Base-by-base conservation (phyloP, 1,140 invertebrate genomes). In the Alviniconcha marisindica region DNA sequence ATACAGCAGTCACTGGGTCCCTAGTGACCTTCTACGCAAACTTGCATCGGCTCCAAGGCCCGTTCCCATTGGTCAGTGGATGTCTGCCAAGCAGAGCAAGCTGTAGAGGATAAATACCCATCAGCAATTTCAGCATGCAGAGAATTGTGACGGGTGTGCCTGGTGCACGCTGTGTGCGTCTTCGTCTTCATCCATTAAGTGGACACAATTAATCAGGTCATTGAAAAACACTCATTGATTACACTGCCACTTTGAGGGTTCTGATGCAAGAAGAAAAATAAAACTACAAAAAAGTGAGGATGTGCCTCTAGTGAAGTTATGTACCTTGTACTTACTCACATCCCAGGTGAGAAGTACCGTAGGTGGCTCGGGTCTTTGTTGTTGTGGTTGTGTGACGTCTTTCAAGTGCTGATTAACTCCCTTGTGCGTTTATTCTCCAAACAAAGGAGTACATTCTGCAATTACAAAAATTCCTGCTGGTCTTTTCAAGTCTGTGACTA, bases 1-100 rank as follows among this genome's bases (percentile, higher is more conserved):
- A 14, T 84, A 87, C 83, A 88, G 85, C 63, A 83, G 74, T 18
- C 87, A 91, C 81, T 91, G 91, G 91, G 78, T 89, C 21, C 90
- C 91, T 10, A 91, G 90, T 83, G 83, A 83, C 77, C 82, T 91
- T 18, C 77, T 91, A 54, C 81, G 84, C 28, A 87, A 86, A 84
- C 82, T 91, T 4, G 87, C 87, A 18, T 56, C 36, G 15, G 5
- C 63, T 48, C 77, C 86, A 31, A 85, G 69, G 5, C 82, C 88
- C 54, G 83, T 89, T 2, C 91, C 91, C 21, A 88, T 91, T 48
- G 83, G 63, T n/a, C 60, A 91, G 66, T 91, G 91, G 91, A 85
- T 77, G 33, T 60, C 84, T 44, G 38, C 33, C 48, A 51, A 69
- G 28, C n/a, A 38, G 71, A 88, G 86, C 84, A 88, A 86, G 40